Conservation (phyloP, 35 echinoderm and acorn worm species). For the Apostichopus californicus region DNA sequence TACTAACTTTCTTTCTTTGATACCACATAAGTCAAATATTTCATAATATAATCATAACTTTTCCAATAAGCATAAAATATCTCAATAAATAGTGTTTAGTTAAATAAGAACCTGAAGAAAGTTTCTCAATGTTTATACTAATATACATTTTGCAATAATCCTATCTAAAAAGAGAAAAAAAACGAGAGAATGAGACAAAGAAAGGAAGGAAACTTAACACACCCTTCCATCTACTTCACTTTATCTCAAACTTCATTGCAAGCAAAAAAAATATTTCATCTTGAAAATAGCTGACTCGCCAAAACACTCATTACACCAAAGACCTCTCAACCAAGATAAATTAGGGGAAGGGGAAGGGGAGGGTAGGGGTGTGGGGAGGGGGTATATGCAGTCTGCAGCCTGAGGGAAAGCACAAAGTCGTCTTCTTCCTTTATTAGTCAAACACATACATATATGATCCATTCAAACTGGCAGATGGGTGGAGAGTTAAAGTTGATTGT, state of each 20-base stretch:
- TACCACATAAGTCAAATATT: neutral
- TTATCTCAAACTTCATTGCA: neutral
- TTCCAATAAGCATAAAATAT: conserved; percentile 19
- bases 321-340: neutral
- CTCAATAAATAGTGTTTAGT: conserved; percentile 21
- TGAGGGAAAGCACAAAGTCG: no score
- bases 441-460: no score
- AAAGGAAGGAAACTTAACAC: no score
- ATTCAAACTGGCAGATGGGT: no score
- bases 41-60: neutral
- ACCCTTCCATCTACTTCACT: neutral
- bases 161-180: neutral
- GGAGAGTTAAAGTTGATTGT: no score
- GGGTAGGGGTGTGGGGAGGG: neutral
- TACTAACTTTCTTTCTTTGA: neutral
- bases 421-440: no score
- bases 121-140: neutral
- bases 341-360: neutral
- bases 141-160: neutral
- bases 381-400: no score
- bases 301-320: neutral
- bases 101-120: conserved; percentile 19
- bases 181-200: no score
- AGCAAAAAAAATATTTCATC: neutral
- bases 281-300: neutral